These are phyloP conservation scores for Pelagia noctiluca DNA, from an alignment of 30 jellyfish, hydroid and myxozoan species.

Conservation along the genomic window DNA sequence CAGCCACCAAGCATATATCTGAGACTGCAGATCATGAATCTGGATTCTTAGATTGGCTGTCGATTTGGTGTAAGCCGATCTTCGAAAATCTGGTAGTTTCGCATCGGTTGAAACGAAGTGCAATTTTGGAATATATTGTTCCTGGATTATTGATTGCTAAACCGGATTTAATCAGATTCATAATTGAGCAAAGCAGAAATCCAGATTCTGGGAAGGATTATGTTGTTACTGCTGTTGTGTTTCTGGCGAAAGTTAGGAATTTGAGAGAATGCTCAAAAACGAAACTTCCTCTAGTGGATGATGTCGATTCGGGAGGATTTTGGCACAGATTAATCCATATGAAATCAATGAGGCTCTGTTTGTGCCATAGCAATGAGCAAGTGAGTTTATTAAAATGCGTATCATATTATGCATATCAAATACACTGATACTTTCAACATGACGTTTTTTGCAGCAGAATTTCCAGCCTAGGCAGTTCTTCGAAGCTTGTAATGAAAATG, in stretches of 20 bases:
- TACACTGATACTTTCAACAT: too few relatives aligned
- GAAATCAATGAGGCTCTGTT: constrained; percentile 69
- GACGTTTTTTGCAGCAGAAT: too few relatives aligned
- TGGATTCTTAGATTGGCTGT: constrained; percentile 46
- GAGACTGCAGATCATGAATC: constrained; percentile 21
- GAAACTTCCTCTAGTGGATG: not conserved
- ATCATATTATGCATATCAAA: too few relatives aligned
- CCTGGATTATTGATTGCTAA: constrained; percentile 75
- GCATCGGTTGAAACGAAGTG: constrained; percentile 35
- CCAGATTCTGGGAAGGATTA: constrained; percentile 7
- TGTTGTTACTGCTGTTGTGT: constrained; percentile 60
- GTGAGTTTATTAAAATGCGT: constrained; percentile 65
- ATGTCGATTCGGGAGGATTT: constrained; percentile 1
- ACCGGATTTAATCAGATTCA: constrained; percentile 45
- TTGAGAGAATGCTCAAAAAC: constrained; percentile 62
- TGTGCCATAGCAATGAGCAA: constrained; percentile 80
- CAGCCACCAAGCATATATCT: constrained; percentile 56
- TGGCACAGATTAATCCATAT: constrained; percentile 75
- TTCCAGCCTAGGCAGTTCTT: too few relatives aligned
- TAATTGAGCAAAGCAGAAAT: constrained; percentile 35
- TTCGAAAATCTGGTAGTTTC: constrained; percentile 53
- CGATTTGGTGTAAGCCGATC: constrained; percentile 76
- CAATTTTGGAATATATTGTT: constrained; percentile 57
- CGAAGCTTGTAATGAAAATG: too few relatives aligned
- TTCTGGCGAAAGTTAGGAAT: constrained; percentile 58